Conservation (phyloP, 2,888 invertebrate genomes). For the Xanthorhoe designata region DNA sequence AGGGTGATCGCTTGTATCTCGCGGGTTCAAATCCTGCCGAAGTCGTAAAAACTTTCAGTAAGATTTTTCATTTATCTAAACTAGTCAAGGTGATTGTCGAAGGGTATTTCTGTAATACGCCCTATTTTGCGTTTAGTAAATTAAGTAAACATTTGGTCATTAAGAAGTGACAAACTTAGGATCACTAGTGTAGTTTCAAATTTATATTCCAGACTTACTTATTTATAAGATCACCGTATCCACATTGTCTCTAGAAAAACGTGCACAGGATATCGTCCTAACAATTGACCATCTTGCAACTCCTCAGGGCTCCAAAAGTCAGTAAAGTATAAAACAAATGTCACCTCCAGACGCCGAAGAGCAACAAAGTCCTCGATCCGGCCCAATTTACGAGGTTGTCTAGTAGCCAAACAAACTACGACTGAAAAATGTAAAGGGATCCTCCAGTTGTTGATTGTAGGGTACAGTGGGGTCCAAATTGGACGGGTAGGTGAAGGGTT, state of each 20-base stretch:
- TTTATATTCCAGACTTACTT: too few relatives aligned
- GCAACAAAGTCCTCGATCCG: constrained; percentile 28
- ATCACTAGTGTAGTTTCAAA: not conserved
- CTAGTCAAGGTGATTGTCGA: too few relatives aligned
- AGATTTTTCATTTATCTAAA: too few relatives aligned
- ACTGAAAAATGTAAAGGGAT: constrained; percentile 49
- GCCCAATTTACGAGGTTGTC: constrained; percentile 35
- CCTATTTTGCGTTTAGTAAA: too few relatives aligned
- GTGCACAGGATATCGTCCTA: constrained; percentile 2
- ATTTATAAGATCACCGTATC: not conserved
- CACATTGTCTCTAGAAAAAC: not conserved
- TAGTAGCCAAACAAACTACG: constrained; percentile 43
- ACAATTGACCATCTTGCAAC: constrained; percentile 10
- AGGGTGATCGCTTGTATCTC: too few relatives aligned
- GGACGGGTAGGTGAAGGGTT: constrained; percentile 45
- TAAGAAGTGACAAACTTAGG: not conserved
- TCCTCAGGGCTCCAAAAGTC: not conserved
- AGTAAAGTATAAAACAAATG: constrained; percentile 37
- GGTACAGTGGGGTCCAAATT: constrained; percentile 44
- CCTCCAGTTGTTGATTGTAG: constrained; percentile 51
- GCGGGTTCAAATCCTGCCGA: too few relatives aligned
- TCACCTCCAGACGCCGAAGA: constrained; percentile 22
- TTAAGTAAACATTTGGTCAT: too few relatives aligned
- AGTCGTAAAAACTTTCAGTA: too few relatives aligned
- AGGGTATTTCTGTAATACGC: too few relatives aligned